phyloP scores from a whole-genome alignment of 2,113 vertebrate species.

The Pluvialis apricaria region DNA sequence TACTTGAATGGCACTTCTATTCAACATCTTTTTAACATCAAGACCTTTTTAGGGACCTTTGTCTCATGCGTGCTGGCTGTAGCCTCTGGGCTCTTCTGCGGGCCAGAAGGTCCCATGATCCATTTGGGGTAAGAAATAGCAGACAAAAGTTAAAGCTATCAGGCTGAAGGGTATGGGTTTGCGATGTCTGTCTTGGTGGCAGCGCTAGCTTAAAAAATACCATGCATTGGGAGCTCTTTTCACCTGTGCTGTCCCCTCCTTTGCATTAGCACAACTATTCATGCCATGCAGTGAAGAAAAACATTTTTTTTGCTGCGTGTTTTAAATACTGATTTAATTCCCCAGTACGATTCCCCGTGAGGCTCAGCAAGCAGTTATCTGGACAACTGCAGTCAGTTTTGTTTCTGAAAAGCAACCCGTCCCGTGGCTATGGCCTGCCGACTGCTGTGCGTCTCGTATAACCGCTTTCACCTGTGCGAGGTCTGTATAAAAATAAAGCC shows the following conservation, averaged over 20 bases:
- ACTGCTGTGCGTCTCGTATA: neutral
- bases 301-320: neutral
- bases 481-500: neutral
- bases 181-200: neutral
- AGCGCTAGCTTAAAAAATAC: neutral
- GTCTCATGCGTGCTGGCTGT: conserved; percentile 46
- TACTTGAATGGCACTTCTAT: conserved; percentile 55
- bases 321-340: neutral
- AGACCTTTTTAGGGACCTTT: conserved; percentile 40
- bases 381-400: neutral
- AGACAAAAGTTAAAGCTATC: neutral
- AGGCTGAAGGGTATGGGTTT: neutral
- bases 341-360: rapidly evolving
- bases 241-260: neutral
- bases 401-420: neutral
- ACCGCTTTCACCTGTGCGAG: neutral
- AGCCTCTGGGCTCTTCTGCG: conserved; percentile 43
- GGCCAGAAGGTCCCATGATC: conserved; percentile 57
- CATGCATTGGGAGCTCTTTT: neutral
- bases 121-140: conserved; percentile 37
- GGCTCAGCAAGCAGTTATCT: neutral
- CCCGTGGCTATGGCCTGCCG: rapidly evolving
- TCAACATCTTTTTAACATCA: conserved; percentile 54
- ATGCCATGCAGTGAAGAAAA: neutral
- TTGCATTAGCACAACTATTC: neutral